Base-by-base conservation (phyloP, 2,113 vertebrate genomes). In the Notarius quadriscutis region DNA sequence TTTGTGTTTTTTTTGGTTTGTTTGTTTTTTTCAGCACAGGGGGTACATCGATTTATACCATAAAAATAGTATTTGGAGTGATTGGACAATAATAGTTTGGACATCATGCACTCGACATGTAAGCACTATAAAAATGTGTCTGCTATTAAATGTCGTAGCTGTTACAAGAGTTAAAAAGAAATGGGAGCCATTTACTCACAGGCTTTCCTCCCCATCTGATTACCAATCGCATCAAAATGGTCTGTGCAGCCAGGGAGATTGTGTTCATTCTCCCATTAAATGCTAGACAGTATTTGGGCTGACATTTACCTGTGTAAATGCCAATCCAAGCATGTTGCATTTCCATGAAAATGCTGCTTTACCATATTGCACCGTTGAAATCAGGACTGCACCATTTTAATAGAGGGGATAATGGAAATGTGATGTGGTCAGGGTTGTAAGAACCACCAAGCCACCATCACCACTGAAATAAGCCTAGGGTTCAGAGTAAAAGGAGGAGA, bases 251-350 rank as follows among this genome's bases (percentile, higher is more conserved):
- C 72, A 57, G 87, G 83, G 83, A 88, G 89, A 90, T 90, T 88
- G 83, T 86, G 81, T 55, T 83, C 51, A 86, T 81, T 87, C 51
- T 80, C 79, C 80, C 48, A 87, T 90, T 91, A 89, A 74, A 65
- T 53, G 78, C 84, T 74, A 83, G 80, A 65, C 63, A 82, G 84
- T 83, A 83, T 88, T 83, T 69, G 72, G 82, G 74, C 18, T 91
- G 90, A 92, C 91, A 88, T 90, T 92, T 92, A 85, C 80, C 75
- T 88, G 79, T 86, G 85, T 85, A 91, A 91, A 90, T 90, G 89
- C 87, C 87, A 89, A 60, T 87, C 84, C 51, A n/a, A 22, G 20
- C 72, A 55, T 62, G 63, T 58, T 30, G 12, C 34, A 57, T 77
- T 85, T 89, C 84, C 69, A 63, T 91, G 77, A 89, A 90, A 89